Base-by-base conservation (phyloP, 2,797 vertebrate genomes). In the Oreonectes daqikongensis region DNA sequence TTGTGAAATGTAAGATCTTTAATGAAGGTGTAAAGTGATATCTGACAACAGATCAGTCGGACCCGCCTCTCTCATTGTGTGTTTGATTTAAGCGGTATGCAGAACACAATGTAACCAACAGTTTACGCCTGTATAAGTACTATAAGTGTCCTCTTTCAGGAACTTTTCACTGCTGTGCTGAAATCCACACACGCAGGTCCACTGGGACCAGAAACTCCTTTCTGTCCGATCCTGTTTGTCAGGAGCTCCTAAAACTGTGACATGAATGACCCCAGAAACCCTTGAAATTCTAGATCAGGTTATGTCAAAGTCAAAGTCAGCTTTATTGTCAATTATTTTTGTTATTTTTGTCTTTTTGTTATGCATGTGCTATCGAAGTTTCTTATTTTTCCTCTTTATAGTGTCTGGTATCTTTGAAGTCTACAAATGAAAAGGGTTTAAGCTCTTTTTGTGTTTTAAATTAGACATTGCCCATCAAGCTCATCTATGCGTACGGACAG, bases 401-500 rank as follows among this genome's bases (percentile, higher is more conserved):
- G 42, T 44, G 12, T 44, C 42, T 1, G 14, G 12, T 44, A 7
- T 40, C 9, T 7, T 6, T 6, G 6, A 50, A 50, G n/a, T 10
- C 48, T 20, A 50, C 2, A 18, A 46, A 50, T 50, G 1, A 50
- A 50, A n/a, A 3, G 18, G 8, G 3, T 57, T 57, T 28, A 57
- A 14, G 5, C 5, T 57, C 12, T 57, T 57, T 53, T 22, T 53
- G 4, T 50, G 52, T 71, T 50, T 53, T 42, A 30, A 4, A 55
- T 48, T 53, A 96, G 94, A 70, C 75, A 3, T 81, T 87, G 40
- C 90, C 94, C 0, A 66, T 93, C 5, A 87, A 89, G 24, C 63
- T 95, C 17, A 83, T 94, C 78, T 88, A 93, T 1, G 91, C 90
- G 0, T 95, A 92, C 0, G 94, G 92, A 20, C 14, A 42, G 11